Evolutionary conservation across 2,888 invertebrate species (phyloP), one percentile per base, ranked within the genome.

Genomic region (Rapana venosa): DNA sequence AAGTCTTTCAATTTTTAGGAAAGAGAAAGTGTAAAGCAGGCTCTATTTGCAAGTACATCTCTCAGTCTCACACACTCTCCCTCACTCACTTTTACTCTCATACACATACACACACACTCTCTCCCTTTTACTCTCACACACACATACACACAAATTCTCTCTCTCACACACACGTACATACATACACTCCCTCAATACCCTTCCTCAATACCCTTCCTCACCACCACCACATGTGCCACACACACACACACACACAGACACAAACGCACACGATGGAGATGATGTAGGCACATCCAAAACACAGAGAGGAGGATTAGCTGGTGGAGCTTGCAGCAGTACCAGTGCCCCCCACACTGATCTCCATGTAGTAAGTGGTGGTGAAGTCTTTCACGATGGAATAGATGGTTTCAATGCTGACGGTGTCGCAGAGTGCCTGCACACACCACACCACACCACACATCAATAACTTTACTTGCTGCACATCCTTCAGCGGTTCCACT

Each of bases 371-470:
- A 26, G 93, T 93, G 79, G 92, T 91, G 30, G 94, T 93, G 32
- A 95, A 91, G 81, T 94, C 93, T 84, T 91, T 92, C 56, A 94
- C 93, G 58, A 95, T 94, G 79, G 92, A 91, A 89, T 94, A 92
- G 36, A 95, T 94, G 86, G 92, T 93, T 58, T 92, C 92, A 61
- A 94, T 89, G 70, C 92, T 92, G 22, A 94, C 92, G 84, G 94
- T 94, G 70, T 93, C 94, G 79, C 93, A 92, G 66, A 95, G 94
- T 0, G 94, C 94, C 95, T 95, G 92, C 92, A 93, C 84, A 89
- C 84, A 86, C 8, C 20, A 22, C 22, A 47, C 4, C 8, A 47
- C 47, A 47, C 4, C 47, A 47, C 47, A 47, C 47, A 47, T 47
- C 47, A 47, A 47, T 47, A 8, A 47, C 47, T 47, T 47, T 47